Conservation (phyloP, 1,140 invertebrate genomes). For the Cephus cinctus region DNA sequence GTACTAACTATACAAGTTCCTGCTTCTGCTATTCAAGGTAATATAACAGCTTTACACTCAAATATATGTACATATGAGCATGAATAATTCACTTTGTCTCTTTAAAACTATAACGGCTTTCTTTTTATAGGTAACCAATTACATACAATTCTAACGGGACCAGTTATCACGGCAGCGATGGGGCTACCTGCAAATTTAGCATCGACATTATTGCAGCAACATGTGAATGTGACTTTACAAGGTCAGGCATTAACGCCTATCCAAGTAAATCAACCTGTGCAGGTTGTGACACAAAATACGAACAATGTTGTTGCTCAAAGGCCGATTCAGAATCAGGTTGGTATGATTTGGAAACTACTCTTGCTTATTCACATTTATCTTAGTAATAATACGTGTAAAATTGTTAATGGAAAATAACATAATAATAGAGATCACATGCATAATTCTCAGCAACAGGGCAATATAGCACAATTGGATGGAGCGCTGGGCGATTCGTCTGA, state of each 20-base stretch:
- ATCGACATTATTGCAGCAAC: conserved; percentile 77
- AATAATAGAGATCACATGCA: no score
- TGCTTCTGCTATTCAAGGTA: conserved; percentile 75
- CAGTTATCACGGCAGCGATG: conserved; percentile 84
- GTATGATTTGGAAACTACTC: neutral
- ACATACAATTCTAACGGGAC: conserved; percentile 72
- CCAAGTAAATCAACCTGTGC: conserved; percentile 43
- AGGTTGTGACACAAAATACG: conserved; percentile 35
- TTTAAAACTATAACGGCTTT: conserved; percentile 8
- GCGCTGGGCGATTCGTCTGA: conserved; percentile 72
- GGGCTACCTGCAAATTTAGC: conserved; percentile 75
- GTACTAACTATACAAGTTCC: conserved; percentile 83
- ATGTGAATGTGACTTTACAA: conserved; percentile 78
- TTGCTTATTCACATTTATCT: neutral
- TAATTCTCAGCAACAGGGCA: conserved; percentile 37
- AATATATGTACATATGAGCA: neutral
- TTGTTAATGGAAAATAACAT: no score
- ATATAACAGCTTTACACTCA: neutral
- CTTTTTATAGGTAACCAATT: conserved; percentile 59
- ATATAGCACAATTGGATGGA: conserved; percentile 67
- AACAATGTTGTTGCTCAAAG: conserved; percentile 38
- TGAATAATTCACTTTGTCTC: conserved; percentile 8
- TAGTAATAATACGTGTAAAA: no score
- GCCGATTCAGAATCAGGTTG: conserved; percentile 36
- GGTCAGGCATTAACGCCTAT: conserved; percentile 54